A percentile compares a stretch with the other conserved stretches of the same genome.
Conservation (phyloP, 2,797 vertebrate species). For the Prunella strophiata region DNA sequence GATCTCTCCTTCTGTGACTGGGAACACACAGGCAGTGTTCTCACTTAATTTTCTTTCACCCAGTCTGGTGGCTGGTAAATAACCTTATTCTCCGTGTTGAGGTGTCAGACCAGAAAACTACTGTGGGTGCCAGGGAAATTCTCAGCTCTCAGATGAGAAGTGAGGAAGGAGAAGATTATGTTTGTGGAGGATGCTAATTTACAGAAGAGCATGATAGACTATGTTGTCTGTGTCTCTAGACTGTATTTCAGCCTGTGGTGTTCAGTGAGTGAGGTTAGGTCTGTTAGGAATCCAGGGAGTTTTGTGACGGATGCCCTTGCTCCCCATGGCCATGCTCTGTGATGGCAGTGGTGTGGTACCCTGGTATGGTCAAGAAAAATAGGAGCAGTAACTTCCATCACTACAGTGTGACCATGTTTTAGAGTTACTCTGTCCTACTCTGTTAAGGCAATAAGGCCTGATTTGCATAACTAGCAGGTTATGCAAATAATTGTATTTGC, state of each 20-base stretch:
- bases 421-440: not conserved
- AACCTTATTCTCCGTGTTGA: not conserved
- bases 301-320: not conserved
- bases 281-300: fast-evolving
- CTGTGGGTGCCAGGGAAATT: not conserved
- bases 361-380: not conserved
- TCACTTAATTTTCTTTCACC: not conserved
- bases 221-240: not conserved
- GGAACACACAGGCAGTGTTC: not conserved
- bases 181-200: not conserved
- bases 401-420: not conserved
- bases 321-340: not conserved
- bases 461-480: not conserved
- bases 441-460: not conserved
- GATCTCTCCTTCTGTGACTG: not conserved
- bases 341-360: not conserved
- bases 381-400: not conserved
- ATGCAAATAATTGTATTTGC: not conserved
- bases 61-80: not conserved
- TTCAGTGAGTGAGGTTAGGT: not conserved
- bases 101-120: not conserved
- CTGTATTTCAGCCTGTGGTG: not conserved
- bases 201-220: not conserved
- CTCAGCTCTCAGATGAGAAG: not conserved
- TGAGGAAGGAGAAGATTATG: not conserved